Evolutionary conservation across 2,113 vertebrate genomes (phyloP).

Genomic region (Hystrix brachyura): DNA sequence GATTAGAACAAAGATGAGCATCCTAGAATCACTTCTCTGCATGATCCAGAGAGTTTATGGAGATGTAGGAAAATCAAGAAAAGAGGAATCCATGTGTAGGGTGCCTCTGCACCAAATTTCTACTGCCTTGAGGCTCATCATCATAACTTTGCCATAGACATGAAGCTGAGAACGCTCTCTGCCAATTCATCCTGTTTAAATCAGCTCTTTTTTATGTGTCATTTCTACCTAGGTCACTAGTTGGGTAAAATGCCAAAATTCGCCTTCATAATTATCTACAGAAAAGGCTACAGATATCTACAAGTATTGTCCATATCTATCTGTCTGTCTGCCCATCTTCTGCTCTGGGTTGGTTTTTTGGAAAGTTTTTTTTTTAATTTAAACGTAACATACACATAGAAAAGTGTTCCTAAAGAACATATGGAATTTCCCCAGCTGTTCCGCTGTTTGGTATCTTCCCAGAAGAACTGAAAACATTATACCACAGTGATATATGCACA

Average conservation of each 20-base stretch:
- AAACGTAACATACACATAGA: neutral
- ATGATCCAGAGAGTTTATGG: neutral
- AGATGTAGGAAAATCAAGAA: neutral
- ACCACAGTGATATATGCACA: too few relatives aligned
- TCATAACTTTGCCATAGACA: neutral
- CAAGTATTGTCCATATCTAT: neutral
- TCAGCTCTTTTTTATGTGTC: neutral
- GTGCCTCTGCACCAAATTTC: neutral
- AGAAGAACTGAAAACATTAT: too few relatives aligned
- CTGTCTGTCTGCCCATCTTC: neutral
- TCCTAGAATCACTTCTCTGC: neutral
- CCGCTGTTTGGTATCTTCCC: too few relatives aligned
- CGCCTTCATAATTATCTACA: neutral
- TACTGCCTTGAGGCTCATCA: neutral
- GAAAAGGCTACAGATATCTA: neutral
- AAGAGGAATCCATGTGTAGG: neutral
- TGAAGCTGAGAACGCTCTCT: neutral
- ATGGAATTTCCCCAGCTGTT: neutral
- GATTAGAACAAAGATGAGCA: neutral
- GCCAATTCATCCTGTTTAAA: neutral
- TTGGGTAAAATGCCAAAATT: conserved; percentile 48
- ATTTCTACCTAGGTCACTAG: conserved; percentile 37
- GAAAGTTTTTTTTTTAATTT: neutral
- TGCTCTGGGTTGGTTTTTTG: neutral
- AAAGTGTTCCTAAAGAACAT: neutral